Base-by-base conservation (phyloP, 2,888 invertebrate species). In the Conops quadrifasciatus region DNA sequence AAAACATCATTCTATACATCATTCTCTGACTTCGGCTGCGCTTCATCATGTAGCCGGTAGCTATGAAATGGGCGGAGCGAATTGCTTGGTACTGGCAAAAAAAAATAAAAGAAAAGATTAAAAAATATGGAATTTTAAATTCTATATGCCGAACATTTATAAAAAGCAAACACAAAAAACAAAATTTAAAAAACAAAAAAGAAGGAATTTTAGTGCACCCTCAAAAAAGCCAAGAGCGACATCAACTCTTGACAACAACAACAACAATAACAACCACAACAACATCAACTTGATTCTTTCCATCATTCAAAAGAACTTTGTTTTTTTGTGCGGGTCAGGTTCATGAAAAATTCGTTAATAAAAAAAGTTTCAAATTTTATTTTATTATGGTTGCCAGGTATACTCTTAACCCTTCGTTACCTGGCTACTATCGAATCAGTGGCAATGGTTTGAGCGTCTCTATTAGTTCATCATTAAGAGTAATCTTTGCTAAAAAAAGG, bases 81-180 rank as follows among this genome's bases (percentile, higher is more conserved):
- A 30, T 51, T 62, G 62, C 28, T 3, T 24, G 24, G 53, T 26
- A 36, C 36, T 36, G 4, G 36, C 36, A 36, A 36, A 36, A 36
- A 36, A 36, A 36, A 36, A n/a, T n/a, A n/a, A 7, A 36, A 36
- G 4, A 36, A 36, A 36, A 4, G 9, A 7, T 4, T n/a, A 28
- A 19, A 47, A 59, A 67, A 59, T 67, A 68, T 68, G 68, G 51
- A 68, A 68, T 68, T 51, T 62, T 62, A 60, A 68, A 68, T 68
- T 62, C 28, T 5, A 24, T 15, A 7, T 51, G 16, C 28, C 13
- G 24, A 58, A 26, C 19, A 49, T 21, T 47, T 16, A 26, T 19
- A 21, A 7, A 45, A 43, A 58, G 13, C 2, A 43, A 36, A 19
- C 7, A 19, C 9, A 19, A 45, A 43, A 43, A 36, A 19, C 19